These are phyloP conservation scores for Chromobotia macracanthus DNA, from an alignment of 2,797 vertebrate genomes.

Conservation along the genomic window DNA sequence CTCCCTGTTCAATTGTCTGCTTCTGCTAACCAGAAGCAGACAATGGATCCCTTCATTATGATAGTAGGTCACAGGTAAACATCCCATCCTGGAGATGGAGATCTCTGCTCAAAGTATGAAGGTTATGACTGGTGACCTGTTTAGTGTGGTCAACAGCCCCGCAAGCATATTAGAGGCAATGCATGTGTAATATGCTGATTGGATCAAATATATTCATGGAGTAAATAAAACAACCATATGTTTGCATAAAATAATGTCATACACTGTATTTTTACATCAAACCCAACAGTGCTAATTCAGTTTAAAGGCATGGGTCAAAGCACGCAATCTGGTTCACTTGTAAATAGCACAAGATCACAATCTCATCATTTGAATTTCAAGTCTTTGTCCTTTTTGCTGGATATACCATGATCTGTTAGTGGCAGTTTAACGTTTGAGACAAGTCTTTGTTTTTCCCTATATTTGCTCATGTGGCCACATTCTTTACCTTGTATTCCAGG, in stretches of 20 bases:
- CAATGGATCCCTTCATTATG: conserved; percentile 45
- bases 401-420: conserved; percentile 51
- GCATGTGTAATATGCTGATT: neutral
- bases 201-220: neutral
- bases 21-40: conserved; percentile 50
- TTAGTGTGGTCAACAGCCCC: neutral
- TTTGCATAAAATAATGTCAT: conserved; percentile 5
- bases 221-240: conserved; percentile 11
- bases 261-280: conserved; percentile 18
- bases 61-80: conserved; percentile 33
- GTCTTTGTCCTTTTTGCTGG: conserved; percentile 51
- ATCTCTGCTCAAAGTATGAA: conserved; percentile 13
- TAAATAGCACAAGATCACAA: conserved; percentile 53
- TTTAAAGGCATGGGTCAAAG: conserved; percentile 18
- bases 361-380: conserved; percentile 63
- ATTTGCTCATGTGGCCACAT: conserved; percentile 51
- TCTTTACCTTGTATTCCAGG: conserved; percentile 35
- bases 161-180: neutral
- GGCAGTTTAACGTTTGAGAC: conserved; percentile 70
- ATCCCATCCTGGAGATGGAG: conserved; percentile 50
- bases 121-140: neutral
- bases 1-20: conserved; percentile 59
- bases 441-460: conserved; percentile 42
- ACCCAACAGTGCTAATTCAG: neutral
- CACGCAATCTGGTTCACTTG: conserved; percentile 38